Conservation (phyloP, 2,888 invertebrate species). For the Megaustenia siamemsis region DNA sequence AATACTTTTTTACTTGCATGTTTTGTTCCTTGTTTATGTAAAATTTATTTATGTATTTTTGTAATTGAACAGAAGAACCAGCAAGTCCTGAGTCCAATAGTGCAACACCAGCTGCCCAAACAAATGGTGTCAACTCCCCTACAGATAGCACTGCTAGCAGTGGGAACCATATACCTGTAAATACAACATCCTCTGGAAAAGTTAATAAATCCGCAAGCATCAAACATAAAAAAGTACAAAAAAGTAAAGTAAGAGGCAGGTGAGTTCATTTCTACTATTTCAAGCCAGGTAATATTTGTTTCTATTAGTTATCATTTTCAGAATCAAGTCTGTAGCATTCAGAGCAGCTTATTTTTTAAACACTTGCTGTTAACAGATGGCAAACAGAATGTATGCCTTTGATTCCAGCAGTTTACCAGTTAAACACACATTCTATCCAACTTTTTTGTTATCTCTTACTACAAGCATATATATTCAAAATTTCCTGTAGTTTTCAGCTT, state of each 20-base stretch:
- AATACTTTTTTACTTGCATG: not conserved
- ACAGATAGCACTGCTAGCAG: constrained; percentile 64
- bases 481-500: too few species aligned
- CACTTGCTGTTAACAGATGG: too few species aligned
- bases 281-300: too few species aligned
- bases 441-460: too few species aligned
- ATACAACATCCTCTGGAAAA: constrained; percentile 46
- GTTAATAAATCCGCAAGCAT: constrained; percentile 40
- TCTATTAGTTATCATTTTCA: not conserved
- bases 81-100: constrained; percentile 51
- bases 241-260: constrained; percentile 49
- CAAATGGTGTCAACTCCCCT: constrained; percentile 67
- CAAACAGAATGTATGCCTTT: too few species aligned
- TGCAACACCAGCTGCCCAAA: constrained; percentile 57
- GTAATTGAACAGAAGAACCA: constrained; percentile 37
- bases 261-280: not conserved
- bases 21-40: not conserved
- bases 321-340: not conserved
- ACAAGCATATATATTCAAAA: too few species aligned
- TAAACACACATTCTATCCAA: too few species aligned
- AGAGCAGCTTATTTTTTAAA: not conserved
- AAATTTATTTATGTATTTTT: not conserved
- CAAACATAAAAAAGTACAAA: constrained; percentile 47
- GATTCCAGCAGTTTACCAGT: too few species aligned
- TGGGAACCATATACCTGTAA: constrained; percentile 41